A percentile compares a stretch with the other conserved stretches of the same genome.
Evolutionary conservation across 2,113 vertebrate species (phyloP).

Genomic region (Myotis lucifugus): DNA sequence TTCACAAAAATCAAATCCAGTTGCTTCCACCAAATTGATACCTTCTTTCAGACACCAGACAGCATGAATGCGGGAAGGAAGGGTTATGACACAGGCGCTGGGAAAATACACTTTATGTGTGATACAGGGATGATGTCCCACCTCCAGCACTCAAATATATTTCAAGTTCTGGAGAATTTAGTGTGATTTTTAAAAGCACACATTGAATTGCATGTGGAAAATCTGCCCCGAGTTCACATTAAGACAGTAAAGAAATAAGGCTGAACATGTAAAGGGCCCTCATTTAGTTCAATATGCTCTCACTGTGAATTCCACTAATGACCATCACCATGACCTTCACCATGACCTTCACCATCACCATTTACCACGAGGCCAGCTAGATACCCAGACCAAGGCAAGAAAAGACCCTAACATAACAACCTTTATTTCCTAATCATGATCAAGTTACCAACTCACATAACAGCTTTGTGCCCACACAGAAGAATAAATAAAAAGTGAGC

Average conservation of each 20-base stretch:
- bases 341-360: background rate
- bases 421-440: background rate
- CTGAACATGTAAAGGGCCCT: background rate
- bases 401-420: background rate
- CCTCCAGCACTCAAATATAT: background rate
- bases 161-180: constrained; percentile 17
- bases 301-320: background rate
- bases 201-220: constrained; percentile 27
- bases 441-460: background rate
- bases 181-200: constrained; percentile 12
- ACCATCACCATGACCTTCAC: background rate
- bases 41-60: background rate
- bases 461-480: background rate
- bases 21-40: background rate
- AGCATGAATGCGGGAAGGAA: background rate
- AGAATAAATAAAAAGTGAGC: background rate
- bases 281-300: background rate
- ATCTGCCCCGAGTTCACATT: background rate
- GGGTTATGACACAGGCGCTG: background rate
- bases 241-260: background rate
- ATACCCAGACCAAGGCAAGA: background rate
- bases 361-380: background rate
- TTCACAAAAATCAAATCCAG: background rate
- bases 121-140: background rate
- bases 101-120: background rate